Evolutionary conservation across 1,140 invertebrate species (phyloP).

Genomic region (Drosophila ananassae): DNA sequence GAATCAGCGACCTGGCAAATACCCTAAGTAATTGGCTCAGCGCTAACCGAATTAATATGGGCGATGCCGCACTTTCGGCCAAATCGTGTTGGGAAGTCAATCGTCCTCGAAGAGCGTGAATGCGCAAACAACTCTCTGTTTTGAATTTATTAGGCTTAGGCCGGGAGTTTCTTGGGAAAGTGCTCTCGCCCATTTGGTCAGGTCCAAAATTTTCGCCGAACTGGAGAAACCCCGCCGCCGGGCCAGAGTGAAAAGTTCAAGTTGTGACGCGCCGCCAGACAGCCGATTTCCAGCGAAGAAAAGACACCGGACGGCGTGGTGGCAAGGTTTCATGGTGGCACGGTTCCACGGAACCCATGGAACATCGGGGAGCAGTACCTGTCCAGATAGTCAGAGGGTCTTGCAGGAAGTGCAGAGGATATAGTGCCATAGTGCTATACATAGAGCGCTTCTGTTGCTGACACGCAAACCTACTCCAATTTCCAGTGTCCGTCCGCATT

Average conservation of each 20-base stretch:
- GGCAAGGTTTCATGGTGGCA: too few species aligned
- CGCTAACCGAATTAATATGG: conserved; percentile 22
- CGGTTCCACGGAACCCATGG: too few species aligned
- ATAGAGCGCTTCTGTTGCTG: conserved; percentile 42
- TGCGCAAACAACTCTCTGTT: neutral
- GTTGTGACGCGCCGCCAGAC: conserved; percentile 25
- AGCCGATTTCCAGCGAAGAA: conserved; percentile 9
- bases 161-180: too few species aligned
- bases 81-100: neutral
- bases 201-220: neutral
- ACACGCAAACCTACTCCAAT: conserved; percentile 80
- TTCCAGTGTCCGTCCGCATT: conserved; percentile 46
- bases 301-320: neutral
- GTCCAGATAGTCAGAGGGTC: conserved; percentile 17
- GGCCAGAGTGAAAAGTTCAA: conserved; percentile 40
- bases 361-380: conserved; percentile 8
- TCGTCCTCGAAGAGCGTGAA: neutral
- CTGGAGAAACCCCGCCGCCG: neutral
- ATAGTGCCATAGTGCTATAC: neutral
- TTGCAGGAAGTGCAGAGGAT: neutral
- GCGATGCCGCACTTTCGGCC: neutral
- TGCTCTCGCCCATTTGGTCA: too few species aligned
- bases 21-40: conserved; percentile 21
- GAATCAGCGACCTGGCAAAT: conserved; percentile 16
- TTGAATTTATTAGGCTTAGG: neutral